Percentiles rank a stretch among this genome's conserved stretches.
phyloP scores from a whole-genome alignment of 2,797 vertebrate genomes.

The Phrynocephalus guinanensis region DNA sequence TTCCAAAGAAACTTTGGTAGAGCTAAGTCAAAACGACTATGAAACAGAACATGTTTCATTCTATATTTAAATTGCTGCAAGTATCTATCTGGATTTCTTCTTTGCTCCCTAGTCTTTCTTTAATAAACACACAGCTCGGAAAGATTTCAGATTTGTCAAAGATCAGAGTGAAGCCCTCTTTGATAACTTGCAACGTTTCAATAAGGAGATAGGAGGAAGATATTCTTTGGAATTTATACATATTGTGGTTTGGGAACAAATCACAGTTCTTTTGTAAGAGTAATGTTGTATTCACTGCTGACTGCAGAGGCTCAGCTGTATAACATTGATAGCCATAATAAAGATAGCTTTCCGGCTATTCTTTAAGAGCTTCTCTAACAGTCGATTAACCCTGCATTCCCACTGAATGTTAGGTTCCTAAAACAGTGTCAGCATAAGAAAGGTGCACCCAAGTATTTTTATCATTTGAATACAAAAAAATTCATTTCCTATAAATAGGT shows the following conservation, averaged over 20 bases:
- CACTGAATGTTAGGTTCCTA: neutral
- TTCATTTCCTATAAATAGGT: neutral
- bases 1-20: neutral
- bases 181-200: conserved; percentile 2
- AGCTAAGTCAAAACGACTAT: conserved; percentile 9
- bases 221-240: neutral
- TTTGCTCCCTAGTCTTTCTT: conserved; percentile 7
- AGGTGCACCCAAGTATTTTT: neutral
- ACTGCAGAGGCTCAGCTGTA: neutral
- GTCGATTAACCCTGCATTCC: neutral
- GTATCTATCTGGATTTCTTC: conserved; percentile 8
- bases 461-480: neutral
- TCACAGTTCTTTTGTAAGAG: neutral
- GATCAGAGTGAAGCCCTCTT: neutral
- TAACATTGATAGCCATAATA: neutral
- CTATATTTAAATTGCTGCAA: neutral
- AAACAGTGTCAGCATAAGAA: neutral
- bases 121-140: neutral
- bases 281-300: neutral
- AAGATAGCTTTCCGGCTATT: neutral
- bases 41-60: conserved; percentile 16
- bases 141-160: neutral
- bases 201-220: neutral
- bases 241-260: neutral
- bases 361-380: neutral